These are phyloP conservation scores for Drosophila paucipuncta DNA, from an alignment of 2,888 invertebrate genomes.

Conservation along the genomic window DNA sequence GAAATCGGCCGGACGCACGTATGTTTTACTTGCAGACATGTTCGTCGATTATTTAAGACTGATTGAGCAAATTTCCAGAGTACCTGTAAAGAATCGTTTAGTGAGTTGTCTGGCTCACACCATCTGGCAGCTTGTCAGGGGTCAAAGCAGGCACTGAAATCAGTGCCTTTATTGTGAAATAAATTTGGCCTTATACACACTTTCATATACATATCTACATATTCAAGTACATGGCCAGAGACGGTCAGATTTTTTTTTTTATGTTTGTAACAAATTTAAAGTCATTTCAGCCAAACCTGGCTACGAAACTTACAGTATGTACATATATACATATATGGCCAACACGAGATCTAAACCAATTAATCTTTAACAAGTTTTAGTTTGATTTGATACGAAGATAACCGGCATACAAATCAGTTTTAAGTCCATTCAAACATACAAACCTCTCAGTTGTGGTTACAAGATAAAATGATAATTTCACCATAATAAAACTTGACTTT, in stretches of 20 bases:
- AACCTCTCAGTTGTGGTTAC: not conserved
- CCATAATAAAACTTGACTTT: constrained; percentile 10
- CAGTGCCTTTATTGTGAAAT: constrained; percentile 19
- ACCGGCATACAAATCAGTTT: not conserved
- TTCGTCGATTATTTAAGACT: constrained; percentile 22
- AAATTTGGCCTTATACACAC: constrained; percentile 10
- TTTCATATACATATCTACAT: not conserved
- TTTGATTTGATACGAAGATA: not conserved
- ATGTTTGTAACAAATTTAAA: not conserved
- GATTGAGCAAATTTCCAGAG: constrained; percentile 13
- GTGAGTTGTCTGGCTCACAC: constrained; percentile 15
- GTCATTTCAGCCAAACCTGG: not conserved
- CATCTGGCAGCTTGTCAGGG: constrained; percentile 35
- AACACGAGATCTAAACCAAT: not conserved
- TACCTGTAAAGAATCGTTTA: constrained; percentile 29
- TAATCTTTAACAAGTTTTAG: not conserved
- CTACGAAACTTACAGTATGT: not conserved
- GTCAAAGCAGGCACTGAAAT: constrained; percentile 24
- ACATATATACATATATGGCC: not conserved
- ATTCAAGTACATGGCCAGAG: not conserved
- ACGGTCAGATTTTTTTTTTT: not conserved
- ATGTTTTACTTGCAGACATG: constrained; percentile 75
- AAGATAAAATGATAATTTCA: constrained; percentile 2
- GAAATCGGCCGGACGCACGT: constrained; percentile 76
- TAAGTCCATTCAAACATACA: constrained; percentile 3